phyloP scores from a whole-genome alignment of 2,113 vertebrate genomes.

The Steatornis caripensis region DNA sequence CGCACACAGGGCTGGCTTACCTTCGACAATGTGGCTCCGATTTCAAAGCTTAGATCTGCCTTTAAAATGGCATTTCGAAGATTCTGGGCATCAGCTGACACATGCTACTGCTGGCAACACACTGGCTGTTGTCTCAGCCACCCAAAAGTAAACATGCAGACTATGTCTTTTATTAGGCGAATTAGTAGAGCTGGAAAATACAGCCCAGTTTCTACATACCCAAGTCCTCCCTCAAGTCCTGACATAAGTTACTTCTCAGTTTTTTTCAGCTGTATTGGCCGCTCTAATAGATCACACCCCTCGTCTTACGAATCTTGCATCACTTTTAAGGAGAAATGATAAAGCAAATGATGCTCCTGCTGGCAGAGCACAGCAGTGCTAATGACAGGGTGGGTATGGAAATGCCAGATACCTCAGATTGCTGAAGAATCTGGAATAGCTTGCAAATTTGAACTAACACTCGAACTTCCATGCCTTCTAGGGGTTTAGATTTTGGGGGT shows the following conservation, averaged over 20 bases:
- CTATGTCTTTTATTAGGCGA: neutral
- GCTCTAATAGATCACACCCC: neutral
- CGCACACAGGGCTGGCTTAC: neutral
- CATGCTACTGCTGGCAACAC: neutral
- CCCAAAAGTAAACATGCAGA: neutral
- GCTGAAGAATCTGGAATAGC: neutral
- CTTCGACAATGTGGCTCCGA: neutral
- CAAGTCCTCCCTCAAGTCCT: neutral
- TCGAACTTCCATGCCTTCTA: neutral
- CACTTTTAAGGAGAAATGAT: neutral
- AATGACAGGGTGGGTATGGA: neutral
- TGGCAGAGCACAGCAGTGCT: accelerated
- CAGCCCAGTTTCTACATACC: neutral
- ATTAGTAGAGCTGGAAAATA: neutral
- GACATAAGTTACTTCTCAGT: accelerated
- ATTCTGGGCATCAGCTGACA: neutral
- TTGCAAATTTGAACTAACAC: neutral
- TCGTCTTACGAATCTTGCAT: neutral
- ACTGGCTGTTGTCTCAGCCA: neutral
- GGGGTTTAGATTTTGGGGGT: neutral
- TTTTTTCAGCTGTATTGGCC: neutral
- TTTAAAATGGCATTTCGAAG: neutral
- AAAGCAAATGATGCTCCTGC: neutral
- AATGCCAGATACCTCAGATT: neutral
- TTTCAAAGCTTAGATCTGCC: neutral